Evolutionary conservation across 2,888 invertebrate species (phyloP), one percentile per base, ranked within the genome.

Genomic region (Antitype chi): DNA sequence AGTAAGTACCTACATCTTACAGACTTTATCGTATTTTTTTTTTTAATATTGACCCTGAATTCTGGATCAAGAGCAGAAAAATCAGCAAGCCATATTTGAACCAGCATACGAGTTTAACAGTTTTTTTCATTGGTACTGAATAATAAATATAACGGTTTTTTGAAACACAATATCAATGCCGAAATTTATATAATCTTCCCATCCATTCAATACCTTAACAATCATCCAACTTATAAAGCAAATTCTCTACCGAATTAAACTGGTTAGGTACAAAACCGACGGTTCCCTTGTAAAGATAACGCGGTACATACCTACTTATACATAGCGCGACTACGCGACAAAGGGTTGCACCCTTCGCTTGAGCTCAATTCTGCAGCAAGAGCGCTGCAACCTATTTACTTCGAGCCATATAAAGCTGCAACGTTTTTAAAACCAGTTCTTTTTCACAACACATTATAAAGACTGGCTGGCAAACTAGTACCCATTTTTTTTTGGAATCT

Each of bases 341-440:
- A 92, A 93, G 95, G 95, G 94, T 92, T 88, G 82, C 85, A 92
- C 95, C 95, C 95, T 93, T 92, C 86, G 91, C 90, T 17, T 83
- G 92, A 95, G 95, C 94, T 95, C 93, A 80, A 85, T 90, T 91
- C 89, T 95, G 95, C 95, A 95, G 88, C 88, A 88, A 89, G 85
- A 87, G 80, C 85, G 89, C 89, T 94, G 94, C 94, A 94, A 89
- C 71, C 67, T 92, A 93, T 92, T 86, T 92, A 92, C 91, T 78
- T 64, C 68, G 28, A 82, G n/a, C 70, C 63, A 78, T 73, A 81
- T 89, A 85, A 72, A 86, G 74, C 67, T 86, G 83, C 88, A 85
- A 76, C 82, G 75, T 79, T 81, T 80, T 80, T 57, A 76, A 86
- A 87, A 86, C 87, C 78, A 32, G 87, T 87, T 82, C 76, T 76